Base-by-base conservation (phyloP, 2,888 invertebrate species). In the Brachypalpus laphriformis region DNA sequence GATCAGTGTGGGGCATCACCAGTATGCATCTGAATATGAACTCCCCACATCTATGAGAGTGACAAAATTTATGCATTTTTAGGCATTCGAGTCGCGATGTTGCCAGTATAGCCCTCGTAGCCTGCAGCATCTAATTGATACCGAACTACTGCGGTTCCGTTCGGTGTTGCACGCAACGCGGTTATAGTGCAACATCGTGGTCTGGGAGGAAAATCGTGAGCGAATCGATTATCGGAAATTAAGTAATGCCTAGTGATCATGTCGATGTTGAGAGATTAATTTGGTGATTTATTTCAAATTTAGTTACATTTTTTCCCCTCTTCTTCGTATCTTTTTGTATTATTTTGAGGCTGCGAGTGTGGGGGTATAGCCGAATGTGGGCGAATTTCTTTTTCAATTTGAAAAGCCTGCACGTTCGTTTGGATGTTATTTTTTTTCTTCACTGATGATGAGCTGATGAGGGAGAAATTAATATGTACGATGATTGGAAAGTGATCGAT, bases 181-280 rank as follows among this genome's bases (percentile, higher is more conserved):
- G 82, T 68, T 82, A 82, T 82, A 82, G 82, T 77, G 77, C 82
- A 83, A 83, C 72, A 82, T 83, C 78, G 82, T 78, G 77, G 82
- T 78, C 71, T 82, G 57, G 16, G n/a, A 37, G 61, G 20, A 54
- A 78, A 78, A 78, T 82, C 82, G 82, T 82, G 82, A 78, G 71
- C 77, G 47, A 72, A 31, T 54, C 77, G 72, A 78, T 78, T 68
- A 82, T 82, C 78, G 82, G 47, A 78, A 77, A 61, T 66, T 82
- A 80, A 80, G 71, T 72, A 82, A 82, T 72, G 66, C 66, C 59
- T 66, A 59, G 22, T 72, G 66, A 72, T 72, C 65, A 77, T 77
- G 77, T 77, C 77, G 77, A 82, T 82, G 66, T 9, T 57, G 51
- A 31, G 40, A 76, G 70, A 76, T 82, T 74, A 74, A 51, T 81